Evolutionary conservation across 2,113 vertebrate genomes (phyloP), one percentile per base, ranked within the genome.

Genomic region (Calidris pygmaea): DNA sequence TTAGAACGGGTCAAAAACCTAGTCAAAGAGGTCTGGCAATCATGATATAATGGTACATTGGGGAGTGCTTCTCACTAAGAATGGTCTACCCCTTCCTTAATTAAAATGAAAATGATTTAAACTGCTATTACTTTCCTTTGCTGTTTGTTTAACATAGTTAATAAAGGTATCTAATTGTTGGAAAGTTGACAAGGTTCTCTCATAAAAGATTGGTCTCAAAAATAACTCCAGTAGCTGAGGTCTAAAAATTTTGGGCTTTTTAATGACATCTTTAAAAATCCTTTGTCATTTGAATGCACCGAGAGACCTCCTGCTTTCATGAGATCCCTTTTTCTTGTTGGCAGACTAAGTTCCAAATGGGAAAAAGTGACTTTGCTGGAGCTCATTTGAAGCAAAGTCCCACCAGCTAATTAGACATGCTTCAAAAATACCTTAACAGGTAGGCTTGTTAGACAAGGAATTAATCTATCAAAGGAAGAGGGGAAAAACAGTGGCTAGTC

Each of bases 91-190:
- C 55, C 0, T 93, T 94, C 93, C 96, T 96, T 97, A 97, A 98
- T 97, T 96, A 97, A 97, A 98, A 97, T 67, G 85, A 96, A 98
- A 97, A 95, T 79, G n/a, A 85, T 97, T 97, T 97, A 92, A 97
- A 92, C 47, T 81, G 86, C 55, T 35, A 59, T 97, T 88, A 83
- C 95, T 96, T 96, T 96, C 78, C 55, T 88, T 75, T 85, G n/a
- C 66, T 74, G 73, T 95, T 93, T 97, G 76, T 93, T 95, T 96
- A 14, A 87, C 26, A 12, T 86, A 29, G 26, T 53, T 95, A 95
- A 81, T 94, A 96, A 90, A 97, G 81, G 58, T 96, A 91, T 52
- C 78, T 35, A 84, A 87, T 72, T 86, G 72, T 86, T 82, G 60
- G 52, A 75, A 90, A 94, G 81, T 83, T 91, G 82, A 85, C 67